Conservation (phyloP, 2,113 vertebrate species). For the Cephalopholis sonnerati region DNA sequence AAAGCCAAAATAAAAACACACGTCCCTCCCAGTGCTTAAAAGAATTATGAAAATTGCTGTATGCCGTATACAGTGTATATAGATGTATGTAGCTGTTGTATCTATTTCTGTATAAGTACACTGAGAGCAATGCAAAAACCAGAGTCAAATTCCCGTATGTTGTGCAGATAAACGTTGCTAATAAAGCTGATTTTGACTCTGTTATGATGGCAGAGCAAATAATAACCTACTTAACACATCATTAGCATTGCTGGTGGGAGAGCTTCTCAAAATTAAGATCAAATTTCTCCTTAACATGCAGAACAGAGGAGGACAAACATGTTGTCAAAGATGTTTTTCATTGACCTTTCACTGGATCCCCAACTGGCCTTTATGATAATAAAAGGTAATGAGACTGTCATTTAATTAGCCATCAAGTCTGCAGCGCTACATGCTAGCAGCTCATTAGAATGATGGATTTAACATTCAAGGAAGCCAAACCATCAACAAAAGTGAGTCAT, state of each 20-base stretch:
- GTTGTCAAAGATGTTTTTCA: not conserved
- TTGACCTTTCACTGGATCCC: not conserved
- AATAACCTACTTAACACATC: not conserved
- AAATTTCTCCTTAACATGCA: not conserved
- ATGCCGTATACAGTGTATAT: too few relatives aligned
- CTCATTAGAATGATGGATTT: not conserved
- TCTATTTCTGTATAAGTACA: not conserved
- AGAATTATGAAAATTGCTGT: too few relatives aligned
- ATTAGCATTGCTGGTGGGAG: not conserved
- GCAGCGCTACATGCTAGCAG: not conserved
- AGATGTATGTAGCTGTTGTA: too few relatives aligned
- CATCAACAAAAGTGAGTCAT: not conserved
- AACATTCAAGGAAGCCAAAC: not conserved
- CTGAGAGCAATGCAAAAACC: not conserved
- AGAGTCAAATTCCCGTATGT: not conserved
- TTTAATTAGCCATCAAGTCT: not conserved
- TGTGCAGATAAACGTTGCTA: not conserved
- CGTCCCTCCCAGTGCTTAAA: too few relatives aligned
- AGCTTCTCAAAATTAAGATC: conserved; percentile 7
- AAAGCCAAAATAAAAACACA: too few relatives aligned
- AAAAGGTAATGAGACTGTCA: not conserved
- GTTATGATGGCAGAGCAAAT: not conserved
- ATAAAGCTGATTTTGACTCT: not conserved
- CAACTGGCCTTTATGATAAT: not conserved
- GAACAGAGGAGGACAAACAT: not conserved